A percentile compares a stretch with the other conserved stretches of the same genome.
These are phyloP conservation scores for Torymus aiolomorphi DNA, from an alignment of 2,888 invertebrate genomes.

Conservation along the genomic window DNA sequence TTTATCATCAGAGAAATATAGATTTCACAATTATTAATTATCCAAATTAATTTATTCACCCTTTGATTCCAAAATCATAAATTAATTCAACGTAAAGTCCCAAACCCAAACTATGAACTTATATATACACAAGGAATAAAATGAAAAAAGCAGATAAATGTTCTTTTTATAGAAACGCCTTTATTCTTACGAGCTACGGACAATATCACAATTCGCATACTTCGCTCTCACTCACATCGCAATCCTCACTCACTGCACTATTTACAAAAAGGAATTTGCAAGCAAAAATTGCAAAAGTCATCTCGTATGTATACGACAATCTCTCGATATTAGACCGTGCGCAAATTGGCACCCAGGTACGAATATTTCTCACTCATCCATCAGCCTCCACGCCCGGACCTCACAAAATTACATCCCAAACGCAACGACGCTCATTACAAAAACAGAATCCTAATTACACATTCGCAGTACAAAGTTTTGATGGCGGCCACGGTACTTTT, in stretches of 20 bases:
- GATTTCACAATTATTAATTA: no score
- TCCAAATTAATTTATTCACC: no score
- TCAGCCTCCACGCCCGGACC: not conserved
- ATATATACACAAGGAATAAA: no score
- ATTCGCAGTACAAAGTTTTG: not conserved
- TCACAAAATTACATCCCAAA: conserved; percentile 18
- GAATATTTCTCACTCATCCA: conserved; percentile 6
- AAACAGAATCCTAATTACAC: not conserved
- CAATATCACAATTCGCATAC: conserved; percentile 52
- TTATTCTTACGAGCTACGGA: conserved; percentile 53
- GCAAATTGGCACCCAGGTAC: conserved; percentile 32
- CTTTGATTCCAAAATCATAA: no score
- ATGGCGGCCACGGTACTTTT: conserved; percentile 4
- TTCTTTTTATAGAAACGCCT: conserved; percentile 48
- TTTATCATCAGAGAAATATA: no score
- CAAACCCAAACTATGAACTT: no score
- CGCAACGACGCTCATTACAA: no score
- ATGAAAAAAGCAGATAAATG: not conserved
- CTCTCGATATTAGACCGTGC: conserved; percentile 26
- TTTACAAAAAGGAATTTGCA: conserved; percentile 48
- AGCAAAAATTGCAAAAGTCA: conserved; percentile 24
- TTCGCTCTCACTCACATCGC: conserved; percentile 16
- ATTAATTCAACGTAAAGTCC: no score
- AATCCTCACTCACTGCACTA: conserved; percentile 40
- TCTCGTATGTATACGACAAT: not conserved